Evolutionary conservation across 2,888 invertebrate species (phyloP).

Genomic region (Netelia melanura): DNA sequence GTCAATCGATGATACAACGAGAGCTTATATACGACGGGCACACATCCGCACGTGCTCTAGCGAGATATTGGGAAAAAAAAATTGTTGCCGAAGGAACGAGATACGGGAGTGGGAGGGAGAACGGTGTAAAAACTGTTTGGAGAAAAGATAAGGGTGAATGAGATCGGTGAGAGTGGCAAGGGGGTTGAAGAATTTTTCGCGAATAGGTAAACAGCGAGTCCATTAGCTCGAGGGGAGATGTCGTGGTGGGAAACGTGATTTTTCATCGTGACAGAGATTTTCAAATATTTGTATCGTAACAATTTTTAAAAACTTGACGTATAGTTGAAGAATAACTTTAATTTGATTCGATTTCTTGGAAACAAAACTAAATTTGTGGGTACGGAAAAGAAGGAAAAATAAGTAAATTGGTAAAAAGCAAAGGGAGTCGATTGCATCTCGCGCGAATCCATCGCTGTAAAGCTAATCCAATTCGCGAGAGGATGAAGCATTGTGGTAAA

Average conservation of each 20-base stretch:
- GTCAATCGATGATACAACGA: conserved; percentile 60
- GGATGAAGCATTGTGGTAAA: conserved; percentile 12
- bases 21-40: conserved; percentile 37
- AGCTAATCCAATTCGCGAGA: conserved; percentile 57
- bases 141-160: background rate
- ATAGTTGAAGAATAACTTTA: no score
- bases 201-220: background rate
- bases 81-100: conserved; percentile 11
- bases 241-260: no score
- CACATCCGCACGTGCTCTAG: conserved; percentile 42
- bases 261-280: no score
- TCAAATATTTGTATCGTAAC: no score
- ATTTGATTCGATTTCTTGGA: background rate
- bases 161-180: no score
- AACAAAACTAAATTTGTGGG: conserved; percentile 6
- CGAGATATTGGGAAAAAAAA: conserved; percentile 39
- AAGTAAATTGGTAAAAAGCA: conserved; percentile 20
- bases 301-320: no score
- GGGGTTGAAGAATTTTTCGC: background rate
- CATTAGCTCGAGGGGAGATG: no score
- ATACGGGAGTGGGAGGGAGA: background rate
- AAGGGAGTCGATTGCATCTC: conserved; percentile 48
- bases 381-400: conserved; percentile 38
- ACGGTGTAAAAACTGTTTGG: conserved; percentile 23
- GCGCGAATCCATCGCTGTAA: conserved; percentile 38